Base-by-base conservation (phyloP, 2,888 invertebrate species). In the Caenorhabditis afra region DNA sequence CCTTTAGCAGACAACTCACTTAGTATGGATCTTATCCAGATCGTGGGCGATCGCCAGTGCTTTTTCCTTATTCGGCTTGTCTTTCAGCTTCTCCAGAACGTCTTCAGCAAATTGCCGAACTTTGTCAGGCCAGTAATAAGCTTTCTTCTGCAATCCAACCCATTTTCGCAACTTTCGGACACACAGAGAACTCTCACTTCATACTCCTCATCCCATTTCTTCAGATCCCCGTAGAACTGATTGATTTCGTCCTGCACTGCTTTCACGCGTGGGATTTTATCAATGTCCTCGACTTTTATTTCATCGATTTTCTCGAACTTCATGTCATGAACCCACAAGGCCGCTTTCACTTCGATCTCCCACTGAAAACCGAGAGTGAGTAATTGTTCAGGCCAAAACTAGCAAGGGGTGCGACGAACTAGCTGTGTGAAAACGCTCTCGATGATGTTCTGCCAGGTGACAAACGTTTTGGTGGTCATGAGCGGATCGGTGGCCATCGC, bases 151-250 rank as follows among this genome's bases (percentile, higher is more conserved):
- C 14, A 41, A 57, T 8, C 7, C 18, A 18, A 22, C 2, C 1
- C 1, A 22, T 12, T n/a, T n/a, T n/a, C n/a, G 10, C 1, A 58
- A 44, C 10, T 14, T 22, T 23, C 8, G 41, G 14, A 41, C 41
- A 41, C 41, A 3, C 41, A 3, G 14, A 22, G 10, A 14, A 58
- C n/a, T 11, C 44, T 23, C 20, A 58, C 58, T 22, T 14, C 22
- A 23, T 44, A 44, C 12, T 58, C 58, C 20, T 58, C 5, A n/a
- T 44, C 44, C 58, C 58, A 58, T 20, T 58, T 58, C 10, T 47
- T 47, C 4, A 16, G 16, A 2, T 11, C 47, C 20, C 3, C 20
- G 1, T 47, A 16, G 18, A 16, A 47, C 16, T 16, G n/a, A 3
- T 16, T 16, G 16, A 47, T 16, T 20, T 47, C 47, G 16, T 1